Evolutionary conservation across 2,113 vertebrate species (phyloP).

Genomic region (Psittacula cyanocephala): DNA sequence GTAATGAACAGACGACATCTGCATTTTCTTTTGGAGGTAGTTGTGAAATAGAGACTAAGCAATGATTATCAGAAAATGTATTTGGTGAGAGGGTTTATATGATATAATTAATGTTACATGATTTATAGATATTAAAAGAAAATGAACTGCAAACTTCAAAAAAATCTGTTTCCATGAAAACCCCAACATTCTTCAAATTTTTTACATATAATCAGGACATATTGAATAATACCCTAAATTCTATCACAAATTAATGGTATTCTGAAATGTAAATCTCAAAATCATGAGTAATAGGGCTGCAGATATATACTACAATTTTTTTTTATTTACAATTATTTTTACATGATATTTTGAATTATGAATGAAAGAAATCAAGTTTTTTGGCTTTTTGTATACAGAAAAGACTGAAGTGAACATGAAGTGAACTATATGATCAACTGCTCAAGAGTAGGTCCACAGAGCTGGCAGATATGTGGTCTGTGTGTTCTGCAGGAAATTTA

Average conservation of each 20-base stretch:
- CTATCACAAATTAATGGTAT: background rate
- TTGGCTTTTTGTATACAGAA: background rate
- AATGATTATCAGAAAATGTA: background rate
- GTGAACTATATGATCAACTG: background rate
- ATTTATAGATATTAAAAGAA: background rate
- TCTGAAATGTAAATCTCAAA: background rate
- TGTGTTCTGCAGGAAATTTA: background rate
- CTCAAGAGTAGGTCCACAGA: background rate
- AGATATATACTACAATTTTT: background rate
- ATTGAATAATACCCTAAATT: background rate
- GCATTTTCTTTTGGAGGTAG: background rate
- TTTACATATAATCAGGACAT: background rate
- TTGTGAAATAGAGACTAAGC: background rate
- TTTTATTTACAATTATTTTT: background rate
- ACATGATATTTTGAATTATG: background rate
- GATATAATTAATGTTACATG: background rate
- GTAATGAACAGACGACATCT: background rate
- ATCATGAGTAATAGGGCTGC: background rate
- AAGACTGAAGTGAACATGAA: background rate
- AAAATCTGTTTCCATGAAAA: background rate
- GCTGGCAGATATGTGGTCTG: background rate
- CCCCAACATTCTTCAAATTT: background rate
- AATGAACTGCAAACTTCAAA: background rate
- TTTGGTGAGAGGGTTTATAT: background rate
- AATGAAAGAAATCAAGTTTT: background rate